A percentile compares a stretch with the other conserved stretches of the same genome.
These are phyloP conservation scores for Equus przewalskii DNA, from an alignment of 2,113 vertebrate species.

Conservation along the genomic window DNA sequence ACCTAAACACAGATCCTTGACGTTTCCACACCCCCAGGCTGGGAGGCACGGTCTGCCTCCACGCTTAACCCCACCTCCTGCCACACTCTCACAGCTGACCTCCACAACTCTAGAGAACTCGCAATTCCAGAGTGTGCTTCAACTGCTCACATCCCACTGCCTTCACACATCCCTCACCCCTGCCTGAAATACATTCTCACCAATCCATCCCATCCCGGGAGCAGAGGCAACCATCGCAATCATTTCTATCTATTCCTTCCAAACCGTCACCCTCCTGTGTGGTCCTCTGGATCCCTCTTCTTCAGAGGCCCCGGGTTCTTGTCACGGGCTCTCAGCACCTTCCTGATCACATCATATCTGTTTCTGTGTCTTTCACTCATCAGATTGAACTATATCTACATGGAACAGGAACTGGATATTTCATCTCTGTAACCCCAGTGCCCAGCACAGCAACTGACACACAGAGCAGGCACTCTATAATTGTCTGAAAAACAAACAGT, in stretches of 20 bases:
- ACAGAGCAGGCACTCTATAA: neutral
- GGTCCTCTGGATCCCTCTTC: neutral
- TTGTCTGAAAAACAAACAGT: neutral
- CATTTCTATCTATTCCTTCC: neutral
- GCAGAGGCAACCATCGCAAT: too few relatives aligned
- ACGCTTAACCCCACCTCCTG: neutral
- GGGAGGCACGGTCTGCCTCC: neutral
- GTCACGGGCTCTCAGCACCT: neutral
- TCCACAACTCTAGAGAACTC: neutral
- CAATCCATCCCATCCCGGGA: neutral
- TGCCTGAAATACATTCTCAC: neutral
- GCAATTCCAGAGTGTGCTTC: neutral
- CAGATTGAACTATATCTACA: neutral
- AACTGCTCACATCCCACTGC: neutral
- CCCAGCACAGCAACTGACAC: neutral
- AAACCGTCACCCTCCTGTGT: neutral
- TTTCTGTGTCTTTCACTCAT: neutral
- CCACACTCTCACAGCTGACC: neutral
- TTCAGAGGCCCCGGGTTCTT: neutral
- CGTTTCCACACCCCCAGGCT: neutral
- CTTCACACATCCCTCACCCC: rapidly evolving
- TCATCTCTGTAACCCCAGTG: neutral
- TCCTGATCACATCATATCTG: neutral
- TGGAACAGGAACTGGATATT: neutral
- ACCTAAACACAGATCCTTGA: neutral